Conservation (phyloP, 2,797 vertebrate genomes). For the Anguilla pacifica region DNA sequence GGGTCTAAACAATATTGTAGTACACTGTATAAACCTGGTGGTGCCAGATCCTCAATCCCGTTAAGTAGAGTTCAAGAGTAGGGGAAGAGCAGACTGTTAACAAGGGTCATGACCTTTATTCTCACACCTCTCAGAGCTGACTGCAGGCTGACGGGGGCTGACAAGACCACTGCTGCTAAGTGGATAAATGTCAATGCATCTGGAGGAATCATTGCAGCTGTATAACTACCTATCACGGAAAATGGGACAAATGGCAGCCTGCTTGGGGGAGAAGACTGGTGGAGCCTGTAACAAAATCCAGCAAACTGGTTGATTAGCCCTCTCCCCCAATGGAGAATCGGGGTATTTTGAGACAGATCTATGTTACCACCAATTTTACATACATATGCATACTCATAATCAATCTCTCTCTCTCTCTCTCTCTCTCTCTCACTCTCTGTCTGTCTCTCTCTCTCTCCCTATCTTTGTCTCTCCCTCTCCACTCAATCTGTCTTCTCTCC, state of each 20-base stretch:
- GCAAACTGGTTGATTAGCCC: conserved; percentile 20
- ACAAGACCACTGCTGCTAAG: conserved; percentile 33
- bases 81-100: conserved; percentile 41
- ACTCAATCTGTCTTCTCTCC: conserved; percentile 37
- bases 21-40: not conserved
- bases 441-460: conserved; percentile 18
- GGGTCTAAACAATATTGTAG: not conserved
- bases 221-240: conserved; percentile 31
- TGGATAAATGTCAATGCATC: conserved; percentile 45
- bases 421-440: conserved; percentile 22
- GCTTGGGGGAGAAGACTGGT: conserved; percentile 21
- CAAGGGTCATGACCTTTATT: conserved; percentile 42
- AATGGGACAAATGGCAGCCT: conserved; percentile 26
- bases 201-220: conserved; percentile 36
- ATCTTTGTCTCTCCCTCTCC: not conserved
- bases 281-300: conserved; percentile 18
- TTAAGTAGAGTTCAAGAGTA: conserved; percentile 14
- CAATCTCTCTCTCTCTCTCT: not conserved
- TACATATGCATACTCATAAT: not conserved
- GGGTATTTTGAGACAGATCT: not conserved
- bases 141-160: conserved; percentile 40
- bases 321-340: conserved; percentile 6
- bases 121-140: conserved; percentile 29
- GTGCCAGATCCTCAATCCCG: not conserved
- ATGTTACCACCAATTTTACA: not conserved